Base-by-base conservation (phyloP, 2,888 invertebrate species). In the Chloroclystis v-ata region DNA sequence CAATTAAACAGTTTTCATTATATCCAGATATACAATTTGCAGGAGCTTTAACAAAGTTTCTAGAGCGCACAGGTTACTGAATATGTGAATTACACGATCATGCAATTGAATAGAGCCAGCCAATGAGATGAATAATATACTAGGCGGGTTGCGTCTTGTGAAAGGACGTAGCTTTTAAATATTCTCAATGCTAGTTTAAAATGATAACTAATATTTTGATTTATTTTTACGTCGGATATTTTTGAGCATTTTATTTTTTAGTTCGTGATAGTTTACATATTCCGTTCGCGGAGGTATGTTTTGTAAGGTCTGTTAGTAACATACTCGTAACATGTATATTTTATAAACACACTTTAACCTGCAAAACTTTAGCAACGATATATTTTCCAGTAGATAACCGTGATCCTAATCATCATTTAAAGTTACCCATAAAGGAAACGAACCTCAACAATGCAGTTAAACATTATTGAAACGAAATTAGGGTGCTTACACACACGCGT, bases 1-100 rank as follows among this genome's bases (percentile, higher is more conserved):
- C 72, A 78, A 80, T 80, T 75, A 73, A 74, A 76, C 51, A 74
- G 69, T 73, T 72, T 78, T 73, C 77, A 81, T 80, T 78, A 80
- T 81, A 78, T 73, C 66, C 71, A 61, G 66, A 65, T 51, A 51
- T 58, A 49, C 54, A 54, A 56, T 60, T 60, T 60, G 62, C 66
- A 56, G 49, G 38, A 56, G 49, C 54, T 56, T n/a, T 49, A 52
- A 47, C 33, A 10, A 37, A 46, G 52, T 48, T 54, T 50, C 58
- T 54, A 54, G 50, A 53, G 38, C 24, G 33, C 32, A 35, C 49
- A 52, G 48, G 47, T 49, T 49, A 49, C 50, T 47, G 50, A 50
- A 51, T 52, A 53, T 55, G 43, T 49, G 47, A 47, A 58, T 52
- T 38, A 52, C 30, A 43, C 49, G 47, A 54, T 55, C 48, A 48